Conservation (phyloP, 2,113 vertebrate genomes). For the Andinoacara biseriatus region DNA sequence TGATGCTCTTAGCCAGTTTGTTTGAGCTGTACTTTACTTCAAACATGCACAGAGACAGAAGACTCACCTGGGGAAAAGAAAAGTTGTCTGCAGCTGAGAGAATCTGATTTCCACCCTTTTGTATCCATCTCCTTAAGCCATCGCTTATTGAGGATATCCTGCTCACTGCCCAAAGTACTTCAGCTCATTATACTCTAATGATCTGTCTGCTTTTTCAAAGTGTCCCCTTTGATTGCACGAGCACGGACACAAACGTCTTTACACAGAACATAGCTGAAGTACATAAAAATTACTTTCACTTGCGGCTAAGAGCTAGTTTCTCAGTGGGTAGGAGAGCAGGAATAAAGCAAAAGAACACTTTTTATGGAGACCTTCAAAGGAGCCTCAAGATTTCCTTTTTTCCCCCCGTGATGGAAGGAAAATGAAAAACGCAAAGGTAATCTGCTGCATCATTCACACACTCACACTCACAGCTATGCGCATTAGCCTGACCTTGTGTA, state of each 20-base stretch:
- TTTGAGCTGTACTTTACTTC: slow-evolving; percentile 64
- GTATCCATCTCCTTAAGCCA: slow-evolving; percentile 58
- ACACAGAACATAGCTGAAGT: slow-evolving; percentile 35
- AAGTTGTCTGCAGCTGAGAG: slow-evolving; percentile 55
- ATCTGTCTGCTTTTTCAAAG: slow-evolving; percentile 55
- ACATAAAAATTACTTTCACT: slow-evolving; percentile 30
- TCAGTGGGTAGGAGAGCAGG: slow-evolving; percentile 11
- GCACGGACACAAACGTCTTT: slow-evolving; percentile 46
- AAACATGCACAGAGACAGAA: slow-evolving; percentile 57
- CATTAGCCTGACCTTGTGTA: slow-evolving; percentile 63
- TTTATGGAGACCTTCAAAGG: slow-evolving; percentile 43
- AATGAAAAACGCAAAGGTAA: slow-evolving; percentile 32
- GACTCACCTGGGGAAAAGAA: slow-evolving; percentile 75
- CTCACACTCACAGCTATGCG: slow-evolving; percentile 19
- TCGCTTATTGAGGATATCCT: slow-evolving; percentile 66
- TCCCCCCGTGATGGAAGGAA: background rate
- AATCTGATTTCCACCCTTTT: slow-evolving; percentile 60
- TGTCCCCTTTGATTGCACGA: slow-evolving; percentile 62
- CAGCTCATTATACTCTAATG: slow-evolving; percentile 67
- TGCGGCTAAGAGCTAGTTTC: slow-evolving; percentile 6
- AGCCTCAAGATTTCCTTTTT: slow-evolving; percentile 23
- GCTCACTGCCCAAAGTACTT: slow-evolving; percentile 60
- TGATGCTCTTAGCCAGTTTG: slow-evolving; percentile 55
- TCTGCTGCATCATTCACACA: slow-evolving; percentile 8
- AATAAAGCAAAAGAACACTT: slow-evolving; percentile 36